These are phyloP conservation scores for Thunnus maccoyii DNA, from an alignment of 2,113 vertebrate genomes.

Conservation along the genomic window DNA sequence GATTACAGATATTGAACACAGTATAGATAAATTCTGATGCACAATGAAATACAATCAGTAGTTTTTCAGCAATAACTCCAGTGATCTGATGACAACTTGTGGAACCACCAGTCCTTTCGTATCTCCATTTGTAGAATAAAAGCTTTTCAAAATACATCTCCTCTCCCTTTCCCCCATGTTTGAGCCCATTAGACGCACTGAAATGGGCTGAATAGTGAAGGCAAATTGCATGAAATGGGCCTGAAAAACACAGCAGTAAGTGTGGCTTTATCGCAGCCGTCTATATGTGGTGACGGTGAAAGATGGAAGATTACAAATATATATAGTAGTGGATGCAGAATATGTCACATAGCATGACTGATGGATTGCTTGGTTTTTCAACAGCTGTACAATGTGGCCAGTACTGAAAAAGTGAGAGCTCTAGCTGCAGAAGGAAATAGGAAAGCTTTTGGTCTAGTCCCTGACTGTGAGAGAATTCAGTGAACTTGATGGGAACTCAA, in stretches of 20 bases:
- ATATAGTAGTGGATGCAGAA: slow-evolving; percentile 33
- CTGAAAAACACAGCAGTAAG: slow-evolving; percentile 40
- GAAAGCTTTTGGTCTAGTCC: slow-evolving; percentile 33
- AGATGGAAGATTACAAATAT: slow-evolving; percentile 45
- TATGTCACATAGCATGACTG: slow-evolving; percentile 39
- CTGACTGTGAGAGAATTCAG: slow-evolving; percentile 45
- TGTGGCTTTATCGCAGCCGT: slow-evolving; percentile 31
- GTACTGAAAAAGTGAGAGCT: slow-evolving; percentile 19
- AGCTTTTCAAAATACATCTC: slow-evolving; percentile 23
- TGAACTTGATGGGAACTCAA: slow-evolving; percentile 49
- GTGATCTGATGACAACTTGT: slow-evolving; percentile 32
- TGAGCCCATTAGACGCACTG: slow-evolving; percentile 35
- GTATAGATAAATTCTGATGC: slow-evolving; percentile 53
- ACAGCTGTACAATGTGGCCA: slow-evolving; percentile 13
- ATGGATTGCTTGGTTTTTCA: slow-evolving; percentile 41
- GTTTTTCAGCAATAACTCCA: slow-evolving; percentile 33
- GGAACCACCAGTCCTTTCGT: background rate
- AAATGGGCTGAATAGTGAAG: slow-evolving; percentile 51
- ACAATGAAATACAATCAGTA: slow-evolving; percentile 74
- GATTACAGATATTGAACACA: slow-evolving; percentile 53
- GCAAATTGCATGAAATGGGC: slow-evolving; percentile 36
- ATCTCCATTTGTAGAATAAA: slow-evolving; percentile 37
- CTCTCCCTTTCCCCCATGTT: background rate
- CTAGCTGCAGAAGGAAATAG: slow-evolving; percentile 9
- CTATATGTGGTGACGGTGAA: slow-evolving; percentile 44